phyloP scores from a whole-genome alignment of 2,888 invertebrate species.

The Lithophane semibrunnea region DNA sequence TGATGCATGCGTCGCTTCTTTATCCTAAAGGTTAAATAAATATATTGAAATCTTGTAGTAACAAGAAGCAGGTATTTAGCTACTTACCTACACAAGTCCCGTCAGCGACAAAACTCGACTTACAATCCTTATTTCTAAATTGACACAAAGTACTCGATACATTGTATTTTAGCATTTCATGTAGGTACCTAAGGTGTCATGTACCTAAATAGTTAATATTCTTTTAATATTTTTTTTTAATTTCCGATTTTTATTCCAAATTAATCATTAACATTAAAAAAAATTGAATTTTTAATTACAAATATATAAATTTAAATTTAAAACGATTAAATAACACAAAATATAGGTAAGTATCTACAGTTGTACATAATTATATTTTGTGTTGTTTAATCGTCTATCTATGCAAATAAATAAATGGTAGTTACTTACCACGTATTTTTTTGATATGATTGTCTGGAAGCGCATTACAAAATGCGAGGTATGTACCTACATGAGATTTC shows the following conservation, averaged over 20 bases:
- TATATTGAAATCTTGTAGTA: neutral
- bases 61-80: neutral
- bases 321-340: too few species aligned
- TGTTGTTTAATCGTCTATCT: neutral
- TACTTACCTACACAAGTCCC: neutral
- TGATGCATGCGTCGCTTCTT: slow-evolving; percentile 17
- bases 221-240: neutral
- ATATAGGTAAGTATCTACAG: too few species aligned
- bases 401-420: neutral
- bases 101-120: neutral
- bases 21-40: slow-evolving; percentile 26
- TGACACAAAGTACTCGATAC: neutral
- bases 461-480: neutral
- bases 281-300: neutral
- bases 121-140: neutral
- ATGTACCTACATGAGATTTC: neutral
- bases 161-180: neutral
- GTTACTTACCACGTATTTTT: neutral
- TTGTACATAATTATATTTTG: too few species aligned
- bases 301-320: too few species aligned
- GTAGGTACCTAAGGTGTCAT: neutral
- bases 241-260: neutral
- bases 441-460: neutral
- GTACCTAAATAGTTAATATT: neutral
- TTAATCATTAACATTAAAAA: neutral